A percentile compares a stretch with the other conserved stretches of the same genome.
These are phyloP conservation scores for Periparus ater DNA, from an alignment of 2,797 vertebrate genomes.

Conservation along the genomic window DNA sequence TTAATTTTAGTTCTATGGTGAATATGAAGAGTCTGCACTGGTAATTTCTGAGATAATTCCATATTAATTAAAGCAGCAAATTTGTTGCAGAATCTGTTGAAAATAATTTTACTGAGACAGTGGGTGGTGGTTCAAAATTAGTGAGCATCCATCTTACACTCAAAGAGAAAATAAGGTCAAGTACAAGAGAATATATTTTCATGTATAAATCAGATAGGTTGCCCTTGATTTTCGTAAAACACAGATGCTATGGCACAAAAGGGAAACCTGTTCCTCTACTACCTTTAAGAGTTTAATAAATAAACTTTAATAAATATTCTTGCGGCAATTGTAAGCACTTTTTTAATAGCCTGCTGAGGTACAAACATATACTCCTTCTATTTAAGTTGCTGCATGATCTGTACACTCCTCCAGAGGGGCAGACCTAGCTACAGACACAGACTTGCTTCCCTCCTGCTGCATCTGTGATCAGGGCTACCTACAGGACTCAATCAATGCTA, in stretches of 20 bases:
- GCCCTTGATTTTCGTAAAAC: not conserved
- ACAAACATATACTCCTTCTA: not conserved
- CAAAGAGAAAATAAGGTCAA: constrained; percentile 24
- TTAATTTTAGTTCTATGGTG: not conserved
- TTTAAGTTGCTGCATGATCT: not conserved
- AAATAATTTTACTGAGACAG: constrained; percentile 36
- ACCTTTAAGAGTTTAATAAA: not conserved
- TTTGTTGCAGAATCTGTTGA: constrained; percentile 5
- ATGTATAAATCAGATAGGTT: not conserved
- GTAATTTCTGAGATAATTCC: constrained; percentile 32
- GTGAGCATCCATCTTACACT: not conserved
- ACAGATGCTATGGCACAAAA: not conserved
- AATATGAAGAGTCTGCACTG: not conserved
- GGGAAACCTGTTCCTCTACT: not conserved
- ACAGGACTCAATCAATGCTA: not conserved
- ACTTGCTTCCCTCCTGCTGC: not conserved
- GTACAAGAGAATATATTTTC: not conserved
- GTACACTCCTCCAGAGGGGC: not conserved
- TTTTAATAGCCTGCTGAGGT: not conserved
- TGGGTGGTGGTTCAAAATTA: constrained; percentile 9
- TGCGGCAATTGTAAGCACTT: not conserved
- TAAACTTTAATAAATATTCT: not conserved
- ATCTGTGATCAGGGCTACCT: not conserved
- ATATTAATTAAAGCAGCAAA: constrained; percentile 29
- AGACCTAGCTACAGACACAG: not conserved